Conservation (phyloP, 2,113 vertebrate genomes). For the Plecturocebus donacophilus region DNA sequence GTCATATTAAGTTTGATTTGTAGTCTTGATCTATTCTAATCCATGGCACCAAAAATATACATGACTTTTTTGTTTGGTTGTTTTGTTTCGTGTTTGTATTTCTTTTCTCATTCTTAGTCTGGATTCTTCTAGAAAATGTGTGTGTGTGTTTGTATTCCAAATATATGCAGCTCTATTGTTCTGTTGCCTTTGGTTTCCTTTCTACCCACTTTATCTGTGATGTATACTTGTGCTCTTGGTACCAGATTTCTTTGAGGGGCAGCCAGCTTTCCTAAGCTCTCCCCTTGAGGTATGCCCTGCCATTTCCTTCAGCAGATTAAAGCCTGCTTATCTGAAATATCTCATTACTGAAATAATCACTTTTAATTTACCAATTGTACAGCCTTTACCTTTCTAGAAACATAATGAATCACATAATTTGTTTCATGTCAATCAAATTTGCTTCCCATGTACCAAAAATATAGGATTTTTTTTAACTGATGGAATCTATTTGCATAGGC, state of each 20-base stretch:
- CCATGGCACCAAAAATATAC: not conserved
- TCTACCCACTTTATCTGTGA: not conserved
- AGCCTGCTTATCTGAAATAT: conserved; percentile 60
- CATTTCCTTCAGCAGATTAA: conserved; percentile 63
- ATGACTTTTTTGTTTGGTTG: not conserved
- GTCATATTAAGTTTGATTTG: not conserved
- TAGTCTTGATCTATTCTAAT: not conserved
- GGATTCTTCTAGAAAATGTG: not conserved
- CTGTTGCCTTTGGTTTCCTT: not conserved
- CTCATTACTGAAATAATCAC: conserved; percentile 68
- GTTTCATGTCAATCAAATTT: conserved; percentile 57
- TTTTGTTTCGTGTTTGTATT: not conserved
- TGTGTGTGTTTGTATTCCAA: not conserved
- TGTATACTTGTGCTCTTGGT: not conserved
- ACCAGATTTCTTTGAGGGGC: conserved; percentile 35
- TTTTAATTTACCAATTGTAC: conserved; percentile 66
- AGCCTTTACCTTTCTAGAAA: conserved; percentile 57
- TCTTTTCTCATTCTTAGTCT: not conserved
- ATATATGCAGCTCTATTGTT: not conserved
- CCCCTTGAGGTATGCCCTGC: conserved; percentile 20
- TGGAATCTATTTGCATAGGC: not conserved
- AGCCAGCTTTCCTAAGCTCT: conserved; percentile 28
- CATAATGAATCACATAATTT: conserved; percentile 57
- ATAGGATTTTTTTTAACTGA: not conserved
- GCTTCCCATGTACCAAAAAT: not conserved